Evolutionary conservation across 2,888 invertebrate species (phyloP).

Genomic region (Sinodicranocentrus sp.): DNA sequence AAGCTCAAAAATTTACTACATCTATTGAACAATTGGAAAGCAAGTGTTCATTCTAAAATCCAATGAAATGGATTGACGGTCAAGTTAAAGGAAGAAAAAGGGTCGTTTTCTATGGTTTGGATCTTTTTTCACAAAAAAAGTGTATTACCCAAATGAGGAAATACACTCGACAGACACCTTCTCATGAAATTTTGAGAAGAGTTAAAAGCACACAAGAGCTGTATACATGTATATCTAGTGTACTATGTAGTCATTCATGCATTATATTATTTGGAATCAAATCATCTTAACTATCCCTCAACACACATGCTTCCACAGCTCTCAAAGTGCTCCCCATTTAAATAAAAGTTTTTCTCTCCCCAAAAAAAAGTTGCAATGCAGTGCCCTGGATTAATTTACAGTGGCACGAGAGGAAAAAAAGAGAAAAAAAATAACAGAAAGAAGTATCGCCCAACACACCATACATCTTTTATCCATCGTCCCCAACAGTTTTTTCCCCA

Average conservation of each 20-base stretch:
- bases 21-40: conserved; percentile 64
- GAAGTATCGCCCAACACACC: no score
- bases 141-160: conserved; percentile 4
- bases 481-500: background rate
- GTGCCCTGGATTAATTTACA: no score
- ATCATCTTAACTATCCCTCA: conserved; percentile 16
- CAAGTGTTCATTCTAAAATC: conserved; percentile 68
- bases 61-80: conserved; percentile 23
- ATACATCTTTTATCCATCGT: no score
- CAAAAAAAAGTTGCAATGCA: no score
- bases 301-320: no score
- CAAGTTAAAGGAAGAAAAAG: conserved; percentile 12
- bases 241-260: background rate
- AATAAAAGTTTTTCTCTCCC: no score
- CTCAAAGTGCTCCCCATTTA: no score
- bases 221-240: no score
- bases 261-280: conserved; percentile 33
- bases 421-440: no score
- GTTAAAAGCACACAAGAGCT: conserved; percentile 14
- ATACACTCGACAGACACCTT: conserved; percentile 37
- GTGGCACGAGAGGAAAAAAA: no score
- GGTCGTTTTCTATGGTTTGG: conserved; percentile 23
- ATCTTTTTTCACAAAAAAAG: no score
- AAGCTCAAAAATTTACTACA: conserved; percentile 36
- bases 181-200: conserved; percentile 23